phyloP scores from a whole-genome alignment of 2,113 vertebrate species.

The Craseonycteris thonglongyai region DNA sequence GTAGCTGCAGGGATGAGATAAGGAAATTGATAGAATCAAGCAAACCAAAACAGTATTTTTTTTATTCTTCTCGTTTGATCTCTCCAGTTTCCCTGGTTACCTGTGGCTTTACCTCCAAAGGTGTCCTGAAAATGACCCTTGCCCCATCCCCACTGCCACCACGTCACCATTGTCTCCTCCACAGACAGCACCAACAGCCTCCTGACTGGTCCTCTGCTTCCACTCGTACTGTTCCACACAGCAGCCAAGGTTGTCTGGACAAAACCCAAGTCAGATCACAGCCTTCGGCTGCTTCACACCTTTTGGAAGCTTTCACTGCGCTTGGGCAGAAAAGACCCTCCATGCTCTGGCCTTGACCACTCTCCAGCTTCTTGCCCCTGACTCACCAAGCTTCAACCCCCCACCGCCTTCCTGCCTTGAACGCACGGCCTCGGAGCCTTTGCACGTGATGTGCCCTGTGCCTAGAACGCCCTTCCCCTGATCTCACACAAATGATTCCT shows the following conservation, averaged over 20 bases:
- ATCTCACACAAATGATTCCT: neutral
- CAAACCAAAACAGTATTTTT: neutral
- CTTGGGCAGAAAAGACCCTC: neutral
- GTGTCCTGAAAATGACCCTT: neutral
- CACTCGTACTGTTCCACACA: rapidly evolving
- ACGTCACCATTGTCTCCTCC: neutral
- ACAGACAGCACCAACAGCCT: rapidly evolving
- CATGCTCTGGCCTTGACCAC: neutral
- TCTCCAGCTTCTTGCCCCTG: neutral
- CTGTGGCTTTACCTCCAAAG: neutral
- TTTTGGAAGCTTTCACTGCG: neutral
- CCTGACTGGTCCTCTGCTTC: neutral
- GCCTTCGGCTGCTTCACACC: too few relatives aligned
- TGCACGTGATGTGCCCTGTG: neutral
- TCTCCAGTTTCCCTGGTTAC: too few relatives aligned
- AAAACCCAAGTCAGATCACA: neutral
- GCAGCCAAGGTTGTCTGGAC: neutral
- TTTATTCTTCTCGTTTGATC: neutral
- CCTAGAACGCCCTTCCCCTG: neutral
- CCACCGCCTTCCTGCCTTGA: neutral
- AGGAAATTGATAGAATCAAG: neutral
- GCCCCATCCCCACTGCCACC: neutral
- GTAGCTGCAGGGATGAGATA: neutral
- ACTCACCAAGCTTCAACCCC: neutral
- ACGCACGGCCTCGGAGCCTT: neutral